phyloP scores from a whole-genome alignment of 2,797 vertebrate genomes.

The Buceros bicornis region DNA sequence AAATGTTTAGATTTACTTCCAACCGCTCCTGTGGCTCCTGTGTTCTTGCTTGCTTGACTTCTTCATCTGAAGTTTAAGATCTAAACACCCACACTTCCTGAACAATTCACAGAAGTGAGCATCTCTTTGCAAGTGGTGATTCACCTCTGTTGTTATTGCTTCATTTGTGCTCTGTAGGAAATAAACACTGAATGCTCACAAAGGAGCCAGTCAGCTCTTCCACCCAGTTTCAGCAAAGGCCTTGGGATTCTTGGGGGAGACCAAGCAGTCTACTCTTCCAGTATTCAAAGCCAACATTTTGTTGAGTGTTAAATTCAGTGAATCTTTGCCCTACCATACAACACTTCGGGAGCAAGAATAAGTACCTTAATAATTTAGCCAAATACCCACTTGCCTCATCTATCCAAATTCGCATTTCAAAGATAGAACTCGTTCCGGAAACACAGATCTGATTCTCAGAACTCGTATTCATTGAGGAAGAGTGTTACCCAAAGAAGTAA shows the following conservation, averaged over 20 bases:
- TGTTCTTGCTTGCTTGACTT: conserved; percentile 11
- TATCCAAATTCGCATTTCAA: not conserved
- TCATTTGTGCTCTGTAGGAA: conserved; percentile 8
- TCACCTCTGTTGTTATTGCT: not conserved
- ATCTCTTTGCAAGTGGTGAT: not conserved
- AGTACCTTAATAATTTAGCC: not conserved
- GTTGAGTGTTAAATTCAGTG: not conserved
- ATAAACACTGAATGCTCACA: not conserved
- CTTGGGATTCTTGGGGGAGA: fast-evolving
- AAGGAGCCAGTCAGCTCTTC: not conserved
- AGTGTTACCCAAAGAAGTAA: not conserved
- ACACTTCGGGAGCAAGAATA: not conserved
- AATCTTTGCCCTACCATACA: not conserved
- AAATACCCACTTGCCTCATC: not conserved
- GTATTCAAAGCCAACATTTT: not conserved
- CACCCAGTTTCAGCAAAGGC: not conserved
- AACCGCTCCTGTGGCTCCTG: not conserved
- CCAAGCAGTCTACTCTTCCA: not conserved
- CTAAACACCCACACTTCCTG: conserved; percentile 4
- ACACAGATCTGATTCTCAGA: not conserved
- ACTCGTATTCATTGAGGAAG: not conserved
- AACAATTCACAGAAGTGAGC: not conserved
- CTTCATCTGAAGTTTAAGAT: conserved; percentile 11
- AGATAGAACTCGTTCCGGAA: not conserved
- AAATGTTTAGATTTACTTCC: conserved; percentile 10